These are phyloP conservation scores for Volucella zonaria DNA, from an alignment of 2,888 invertebrate genomes.

Conservation along the genomic window DNA sequence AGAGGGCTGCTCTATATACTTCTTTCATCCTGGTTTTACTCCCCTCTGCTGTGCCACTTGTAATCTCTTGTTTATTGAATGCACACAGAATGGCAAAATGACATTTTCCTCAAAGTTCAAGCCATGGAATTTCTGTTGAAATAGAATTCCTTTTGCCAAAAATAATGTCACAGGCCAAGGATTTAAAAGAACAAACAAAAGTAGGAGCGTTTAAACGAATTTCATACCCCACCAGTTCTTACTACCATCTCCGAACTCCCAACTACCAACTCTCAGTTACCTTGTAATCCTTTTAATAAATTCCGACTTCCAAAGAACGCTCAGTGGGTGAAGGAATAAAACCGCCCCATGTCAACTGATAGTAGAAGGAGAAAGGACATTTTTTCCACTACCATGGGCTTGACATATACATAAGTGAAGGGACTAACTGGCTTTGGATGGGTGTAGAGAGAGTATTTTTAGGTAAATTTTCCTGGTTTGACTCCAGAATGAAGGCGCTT, in stretches of 20 bases:
- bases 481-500: slow-evolving; percentile 31
- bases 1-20: not conserved
- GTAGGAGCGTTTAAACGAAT: slow-evolving; percentile 34
- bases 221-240: not conserved
- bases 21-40: not conserved
- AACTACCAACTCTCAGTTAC: not conserved
- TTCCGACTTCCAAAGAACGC: slow-evolving; percentile 55
- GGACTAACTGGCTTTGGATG: not conserved
- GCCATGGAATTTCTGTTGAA: slow-evolving; percentile 63
- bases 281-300: slow-evolving; percentile 56
- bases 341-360: not conserved
- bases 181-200: slow-evolving; percentile 21
- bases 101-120: slow-evolving; percentile 56
- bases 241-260: not conserved
- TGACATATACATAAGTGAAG: not conserved
- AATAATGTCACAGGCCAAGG: slow-evolving; percentile 67
- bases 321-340: not conserved
- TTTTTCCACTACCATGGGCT: slow-evolving; percentile 58
- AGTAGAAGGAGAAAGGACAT: slow-evolving; percentile 27
- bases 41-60: not conserved
- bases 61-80: slow-evolving; percentile 69
- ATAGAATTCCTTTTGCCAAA: slow-evolving; percentile 60
- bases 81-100: slow-evolving; percentile 45
- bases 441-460: slow-evolving; percentile 35
- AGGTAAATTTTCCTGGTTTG: slow-evolving; percentile 26